Percentiles rank a stretch among this genome's conserved stretches.
These are phyloP conservation scores for Cinclus mexicanus DNA, from an alignment of 2,113 vertebrate genomes.

Conservation along the genomic window DNA sequence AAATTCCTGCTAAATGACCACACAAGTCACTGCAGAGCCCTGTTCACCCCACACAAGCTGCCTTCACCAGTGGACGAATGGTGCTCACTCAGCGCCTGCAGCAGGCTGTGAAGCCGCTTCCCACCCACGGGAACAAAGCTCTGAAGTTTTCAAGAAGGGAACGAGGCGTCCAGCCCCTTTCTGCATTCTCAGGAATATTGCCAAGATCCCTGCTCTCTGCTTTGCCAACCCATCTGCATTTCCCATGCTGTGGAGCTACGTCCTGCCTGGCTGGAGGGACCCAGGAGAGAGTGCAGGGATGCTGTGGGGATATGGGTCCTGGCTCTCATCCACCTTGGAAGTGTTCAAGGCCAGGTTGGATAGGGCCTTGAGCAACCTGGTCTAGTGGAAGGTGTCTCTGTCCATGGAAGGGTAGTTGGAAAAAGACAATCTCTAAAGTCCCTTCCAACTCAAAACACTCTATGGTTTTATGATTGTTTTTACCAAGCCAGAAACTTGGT, in stretches of 20 bases:
- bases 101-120: not conserved
- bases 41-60: not conserved
- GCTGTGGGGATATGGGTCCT: not conserved
- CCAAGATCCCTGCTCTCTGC: not conserved
- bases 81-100: not conserved
- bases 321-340: not conserved
- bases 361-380: not conserved
- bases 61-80: not conserved
- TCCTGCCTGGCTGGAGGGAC: not conserved
- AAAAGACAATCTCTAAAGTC: not conserved
- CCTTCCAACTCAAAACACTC: not conserved
- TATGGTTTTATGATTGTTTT: not conserved
- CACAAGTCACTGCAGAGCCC: not conserved
- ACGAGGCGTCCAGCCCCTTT: conserved; percentile 12
- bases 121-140: conserved; percentile 44
- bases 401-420: not conserved
- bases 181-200: not conserved
- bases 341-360: not conserved
- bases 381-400: not conserved
- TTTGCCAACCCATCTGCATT: not conserved
- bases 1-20: not conserved
- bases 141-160: conserved; percentile 48
- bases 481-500: not conserved
- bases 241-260: not conserved
- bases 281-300: not conserved